Evolutionary conservation across 2,888 invertebrate species (phyloP).

Genomic region (Pterostichus niger): DNA sequence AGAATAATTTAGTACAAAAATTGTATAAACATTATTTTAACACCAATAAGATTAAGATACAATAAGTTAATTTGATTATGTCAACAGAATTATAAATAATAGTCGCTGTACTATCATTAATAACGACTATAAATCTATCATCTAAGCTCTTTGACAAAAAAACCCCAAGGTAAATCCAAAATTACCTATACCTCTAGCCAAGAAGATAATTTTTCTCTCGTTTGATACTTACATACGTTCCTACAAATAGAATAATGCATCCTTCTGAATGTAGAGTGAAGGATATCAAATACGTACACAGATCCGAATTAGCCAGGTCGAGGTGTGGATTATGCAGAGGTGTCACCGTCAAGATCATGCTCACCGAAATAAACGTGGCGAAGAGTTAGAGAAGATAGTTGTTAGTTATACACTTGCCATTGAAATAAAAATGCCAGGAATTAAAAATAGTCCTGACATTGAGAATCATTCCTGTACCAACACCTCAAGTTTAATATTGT

Average conservation of each 20-base stretch:
- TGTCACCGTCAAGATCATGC: constrained; percentile 16
- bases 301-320: constrained; percentile 27
- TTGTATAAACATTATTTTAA: too few species aligned
- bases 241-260: constrained; percentile 31
- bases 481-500: constrained; percentile 6
- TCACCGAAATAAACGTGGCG: not conserved
- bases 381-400: not conserved
- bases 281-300: constrained; percentile 12
- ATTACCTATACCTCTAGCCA: constrained; percentile 14
- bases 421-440: constrained; percentile 29
- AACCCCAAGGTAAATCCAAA: constrained; percentile 36
- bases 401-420: constrained; percentile 17
- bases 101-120: too few species aligned
- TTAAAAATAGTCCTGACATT: constrained; percentile 30
- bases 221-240: constrained; percentile 4
- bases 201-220: not conserved
- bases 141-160: not conserved
- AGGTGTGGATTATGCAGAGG: constrained; percentile 24
- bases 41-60: too few species aligned
- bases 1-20: too few species aligned
- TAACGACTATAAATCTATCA: too few species aligned
- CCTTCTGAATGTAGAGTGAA: constrained; percentile 17
- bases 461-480: not conserved
- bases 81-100: too few species aligned
- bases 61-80: too few species aligned